phyloP scores from a whole-genome alignment of 2,113 vertebrate species.

The Genyomyrus donnyi region DNA sequence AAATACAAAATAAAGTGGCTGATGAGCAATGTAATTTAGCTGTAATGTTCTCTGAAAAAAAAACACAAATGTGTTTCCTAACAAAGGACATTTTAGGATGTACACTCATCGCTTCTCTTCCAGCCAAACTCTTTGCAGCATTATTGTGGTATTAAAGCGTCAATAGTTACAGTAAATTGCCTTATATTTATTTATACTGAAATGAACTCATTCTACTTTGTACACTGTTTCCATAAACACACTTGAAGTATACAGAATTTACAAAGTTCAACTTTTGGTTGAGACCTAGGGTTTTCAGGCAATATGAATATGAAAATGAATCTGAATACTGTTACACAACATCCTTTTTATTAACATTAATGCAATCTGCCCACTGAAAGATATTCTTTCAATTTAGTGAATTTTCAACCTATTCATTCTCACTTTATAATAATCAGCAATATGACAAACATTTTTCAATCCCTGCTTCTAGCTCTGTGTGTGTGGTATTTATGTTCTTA shows the following conservation, averaged over 20 bases:
- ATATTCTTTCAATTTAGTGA: background rate
- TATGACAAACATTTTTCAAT: background rate
- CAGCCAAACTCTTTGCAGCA: background rate
- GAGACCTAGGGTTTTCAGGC: background rate
- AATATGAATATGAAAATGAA: background rate
- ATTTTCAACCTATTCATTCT: background rate
- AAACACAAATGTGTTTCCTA: background rate
- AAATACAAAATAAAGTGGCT: background rate
- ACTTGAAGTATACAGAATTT: background rate
- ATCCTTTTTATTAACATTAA: background rate
- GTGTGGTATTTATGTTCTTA: background rate
- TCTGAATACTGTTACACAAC: background rate
- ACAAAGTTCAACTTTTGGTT: background rate
- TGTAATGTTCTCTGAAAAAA: background rate
- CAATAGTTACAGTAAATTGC: background rate
- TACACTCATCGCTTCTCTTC: background rate
- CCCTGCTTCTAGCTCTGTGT: background rate
- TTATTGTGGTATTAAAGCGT: background rate
- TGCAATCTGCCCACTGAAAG: background rate
- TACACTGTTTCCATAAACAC: background rate
- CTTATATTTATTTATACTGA: background rate
- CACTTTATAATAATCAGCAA: background rate
- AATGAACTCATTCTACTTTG: background rate
- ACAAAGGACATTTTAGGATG: background rate
- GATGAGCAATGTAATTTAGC: background rate